Percentiles rank a stretch among this genome's conserved stretches.
Evolutionary conservation across 2,113 vertebrate genomes (phyloP).

Genomic region (Oceanodroma tethys): DNA sequence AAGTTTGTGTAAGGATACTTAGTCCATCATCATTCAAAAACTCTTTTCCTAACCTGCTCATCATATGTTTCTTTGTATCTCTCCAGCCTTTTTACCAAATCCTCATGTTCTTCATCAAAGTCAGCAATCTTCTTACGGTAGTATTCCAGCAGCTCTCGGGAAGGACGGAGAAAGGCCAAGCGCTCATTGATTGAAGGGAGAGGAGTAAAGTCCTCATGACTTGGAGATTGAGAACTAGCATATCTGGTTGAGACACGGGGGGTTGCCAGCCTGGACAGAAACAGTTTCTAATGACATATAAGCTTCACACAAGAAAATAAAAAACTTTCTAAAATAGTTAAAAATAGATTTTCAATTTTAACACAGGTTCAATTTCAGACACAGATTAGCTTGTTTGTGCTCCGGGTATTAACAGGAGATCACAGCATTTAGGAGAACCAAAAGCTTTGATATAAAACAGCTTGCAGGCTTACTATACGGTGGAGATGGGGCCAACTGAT

Average conservation of each 20-base stretch:
- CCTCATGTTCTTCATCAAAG: slow-evolving; percentile 89
- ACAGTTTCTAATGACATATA: not conserved
- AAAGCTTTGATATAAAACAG: not conserved
- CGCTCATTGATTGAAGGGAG: slow-evolving; percentile 84
- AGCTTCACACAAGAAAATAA: not conserved
- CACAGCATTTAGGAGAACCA: accelerated
- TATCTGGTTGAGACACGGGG: not conserved
- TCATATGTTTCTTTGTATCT: slow-evolving; percentile 80
- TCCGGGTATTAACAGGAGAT: not conserved
- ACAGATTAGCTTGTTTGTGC: not conserved
- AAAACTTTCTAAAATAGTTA: not conserved
- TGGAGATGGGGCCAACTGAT: accelerated
- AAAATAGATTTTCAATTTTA: not conserved
- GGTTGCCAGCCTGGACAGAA: not conserved
- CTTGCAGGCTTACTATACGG: not conserved
- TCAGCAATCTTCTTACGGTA: slow-evolving; percentile 87
- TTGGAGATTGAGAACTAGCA: not conserved
- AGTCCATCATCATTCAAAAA: not conserved
- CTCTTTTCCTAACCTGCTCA: slow-evolving; percentile 78
- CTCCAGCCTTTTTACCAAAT: slow-evolving; percentile 86
- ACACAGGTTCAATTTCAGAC: not conserved
- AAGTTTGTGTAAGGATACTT: accelerated
- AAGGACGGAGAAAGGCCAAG: slow-evolving; percentile 82
- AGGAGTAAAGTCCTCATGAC: slow-evolving; percentile 69
- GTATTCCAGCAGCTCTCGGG: slow-evolving; percentile 89